Evolutionary conservation across 2,888 invertebrate species (phyloP).

Genomic region (Coenonympha glycerion): DNA sequence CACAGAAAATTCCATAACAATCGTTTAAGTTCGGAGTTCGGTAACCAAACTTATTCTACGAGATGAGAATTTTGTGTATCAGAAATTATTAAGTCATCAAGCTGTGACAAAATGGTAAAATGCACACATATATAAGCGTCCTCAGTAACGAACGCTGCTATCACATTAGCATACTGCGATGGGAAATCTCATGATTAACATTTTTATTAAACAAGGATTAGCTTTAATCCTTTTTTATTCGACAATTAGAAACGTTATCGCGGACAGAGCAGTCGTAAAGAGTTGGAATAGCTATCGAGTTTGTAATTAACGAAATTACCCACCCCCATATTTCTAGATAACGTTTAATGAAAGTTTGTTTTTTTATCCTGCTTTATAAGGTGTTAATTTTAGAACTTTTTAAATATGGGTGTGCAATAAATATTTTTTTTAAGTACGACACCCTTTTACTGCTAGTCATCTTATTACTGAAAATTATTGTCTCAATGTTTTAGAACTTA

Average conservation of each 20-base stretch:
- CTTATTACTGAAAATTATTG: no score
- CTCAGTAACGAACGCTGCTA: constrained; percentile 46
- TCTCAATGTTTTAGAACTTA: no score
- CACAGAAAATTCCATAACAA: no score
- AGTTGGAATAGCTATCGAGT: constrained; percentile 67
- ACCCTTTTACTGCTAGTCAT: no score
- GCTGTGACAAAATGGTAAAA: constrained; percentile 17
- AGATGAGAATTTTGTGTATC: no score
- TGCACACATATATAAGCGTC: constrained; percentile 29
- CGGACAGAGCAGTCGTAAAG: constrained; percentile 65
- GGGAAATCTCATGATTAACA: constrained; percentile 72
- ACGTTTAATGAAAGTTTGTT: constrained; percentile 48
- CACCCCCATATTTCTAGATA: constrained; percentile 52
- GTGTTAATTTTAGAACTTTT: constrained; percentile 36
- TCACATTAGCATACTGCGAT: constrained; percentile 68
- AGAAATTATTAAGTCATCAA: background rate
- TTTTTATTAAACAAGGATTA: constrained; percentile 75
- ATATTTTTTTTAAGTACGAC: background rate
- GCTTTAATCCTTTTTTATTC: constrained; percentile 73
- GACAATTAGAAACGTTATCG: constrained; percentile 74
- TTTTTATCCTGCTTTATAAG: constrained; percentile 42
- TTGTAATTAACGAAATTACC: constrained; percentile 65
- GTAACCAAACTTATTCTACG: no score
- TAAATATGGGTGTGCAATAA: background rate
- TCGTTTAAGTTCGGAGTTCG: no score